These are phyloP conservation scores for Ciconia stormi DNA, from an alignment of 2,113 vertebrate species.

Conservation along the genomic window DNA sequence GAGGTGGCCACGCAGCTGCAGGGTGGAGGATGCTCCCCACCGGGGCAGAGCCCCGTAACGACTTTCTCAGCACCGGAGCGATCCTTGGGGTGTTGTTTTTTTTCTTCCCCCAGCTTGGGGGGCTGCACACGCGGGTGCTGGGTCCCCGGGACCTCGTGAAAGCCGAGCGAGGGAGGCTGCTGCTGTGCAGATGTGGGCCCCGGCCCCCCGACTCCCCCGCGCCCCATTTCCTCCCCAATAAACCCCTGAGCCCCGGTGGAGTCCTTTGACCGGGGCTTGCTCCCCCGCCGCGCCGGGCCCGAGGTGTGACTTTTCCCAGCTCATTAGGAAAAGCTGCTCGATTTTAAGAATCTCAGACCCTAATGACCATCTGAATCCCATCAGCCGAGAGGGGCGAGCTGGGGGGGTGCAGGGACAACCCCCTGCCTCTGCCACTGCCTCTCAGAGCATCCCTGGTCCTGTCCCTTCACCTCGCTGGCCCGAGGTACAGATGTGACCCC, in stretches of 20 bases:
- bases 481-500: rapidly evolving
- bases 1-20: not conserved
- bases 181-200: not conserved
- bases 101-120: not conserved
- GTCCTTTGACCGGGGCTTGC: not conserved
- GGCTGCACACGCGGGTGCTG: rapidly evolving
- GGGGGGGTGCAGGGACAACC: not conserved
- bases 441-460: not conserved
- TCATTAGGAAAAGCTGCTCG: constrained; percentile 57
- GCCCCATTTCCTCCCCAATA: constrained; percentile 53
- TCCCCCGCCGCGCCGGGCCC: not conserved
- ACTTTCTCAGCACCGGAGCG: not conserved
- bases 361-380: constrained; percentile 71
- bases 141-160: not conserved
- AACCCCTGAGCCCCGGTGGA: not conserved
- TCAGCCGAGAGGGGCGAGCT: not conserved
- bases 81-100: no score
- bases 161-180: not conserved
- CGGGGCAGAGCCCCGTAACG: not conserved
- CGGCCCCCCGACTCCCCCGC: not conserved
- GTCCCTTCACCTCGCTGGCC: not conserved
- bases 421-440: not conserved
- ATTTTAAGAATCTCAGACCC: constrained; percentile 10
- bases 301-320: constrained; percentile 75
- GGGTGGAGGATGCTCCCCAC: not conserved